Base-by-base conservation (phyloP, 1,140 invertebrate species). In the Subanguina moxae region DNA sequence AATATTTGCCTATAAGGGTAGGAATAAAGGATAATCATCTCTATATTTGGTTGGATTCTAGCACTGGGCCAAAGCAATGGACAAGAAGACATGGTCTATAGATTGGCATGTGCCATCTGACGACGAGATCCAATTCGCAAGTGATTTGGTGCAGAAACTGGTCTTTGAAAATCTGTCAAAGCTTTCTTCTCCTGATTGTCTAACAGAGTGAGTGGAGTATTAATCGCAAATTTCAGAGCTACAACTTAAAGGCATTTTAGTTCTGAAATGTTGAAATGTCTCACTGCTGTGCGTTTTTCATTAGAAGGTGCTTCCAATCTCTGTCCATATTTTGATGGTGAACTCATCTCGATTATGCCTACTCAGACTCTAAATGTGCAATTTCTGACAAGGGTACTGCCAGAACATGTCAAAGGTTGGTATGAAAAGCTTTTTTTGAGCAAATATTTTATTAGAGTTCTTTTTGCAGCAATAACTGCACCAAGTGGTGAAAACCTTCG, bases 51-150 rank as follows among this genome's bases (percentile, higher is more conserved):
- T n/a, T n/a, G n/a, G n/a, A n/a, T 70, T 73, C 1, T 73, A 88
- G 88, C 88, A 92, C 70, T 95, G 92, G 93, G 92, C 90, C 0
- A 85, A 87, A 66, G 84, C 88, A 0, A 86, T 87, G 13, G 83
- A 90, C 74, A 77, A 90, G 3, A 83, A 89, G 28, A 85, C 88
- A 1, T 82, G 90, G 13, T 85, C 88, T 8, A 84, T 92, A 1
- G 84, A 89, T 46, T 94, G 90, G 90, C 90, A 91, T 78, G 83
- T 88, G 19, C 91, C 92, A 0, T 86, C 84, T 23, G 82, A 86
- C 23, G 86, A 88, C 64, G 91, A 93, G 83, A 85, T 90, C 0
- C 78, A 83, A 9, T 87, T 86, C 71, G 87, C 88, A 5, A 86
- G 89, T 72, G 82, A 85, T 72, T 71, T 93, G 0, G 71, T 86